A percentile compares a stretch with the other conserved stretches of the same genome.
These are phyloP conservation scores for Lagopus muta DNA, from an alignment of 2,113 vertebrate genomes.

Conservation along the genomic window DNA sequence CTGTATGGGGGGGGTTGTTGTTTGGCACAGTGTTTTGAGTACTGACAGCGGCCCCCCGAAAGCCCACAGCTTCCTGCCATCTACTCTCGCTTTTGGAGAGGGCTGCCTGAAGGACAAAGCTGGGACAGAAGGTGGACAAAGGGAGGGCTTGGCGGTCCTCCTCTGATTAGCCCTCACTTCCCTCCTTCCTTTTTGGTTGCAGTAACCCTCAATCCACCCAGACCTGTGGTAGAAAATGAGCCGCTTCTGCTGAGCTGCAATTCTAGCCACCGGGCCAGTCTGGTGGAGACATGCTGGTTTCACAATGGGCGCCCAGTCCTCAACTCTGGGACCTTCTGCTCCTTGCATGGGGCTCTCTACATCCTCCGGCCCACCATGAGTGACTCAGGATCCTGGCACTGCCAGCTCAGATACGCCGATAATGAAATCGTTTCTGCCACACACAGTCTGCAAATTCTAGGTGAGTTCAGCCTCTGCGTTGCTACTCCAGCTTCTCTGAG, in stretches of 20 bases:
- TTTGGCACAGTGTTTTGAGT: not conserved
- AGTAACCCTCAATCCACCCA: conserved; percentile 68
- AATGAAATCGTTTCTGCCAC: conserved; percentile 53
- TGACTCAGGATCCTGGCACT: conserved; percentile 73
- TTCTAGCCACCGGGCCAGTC: conserved; percentile 69
- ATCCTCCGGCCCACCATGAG: not conserved
- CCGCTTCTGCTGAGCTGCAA: conserved; percentile 70
- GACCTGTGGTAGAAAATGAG: conserved; percentile 18
- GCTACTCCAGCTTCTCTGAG: not conserved
- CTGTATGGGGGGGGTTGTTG: not conserved
- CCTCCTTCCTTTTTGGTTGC: not conserved
- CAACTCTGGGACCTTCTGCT: not conserved
- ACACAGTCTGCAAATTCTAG: conserved; percentile 64
- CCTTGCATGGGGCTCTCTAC: not conserved
- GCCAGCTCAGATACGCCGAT: conserved; percentile 72
- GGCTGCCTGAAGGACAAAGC: not conserved
- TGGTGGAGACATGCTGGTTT: conserved; percentile 71
- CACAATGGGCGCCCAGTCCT: not conserved
- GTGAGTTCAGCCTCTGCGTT: conserved; percentile 37
- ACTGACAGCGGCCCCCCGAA: not conserved
- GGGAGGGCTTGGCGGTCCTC: not conserved
- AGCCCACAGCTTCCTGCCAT: not conserved
- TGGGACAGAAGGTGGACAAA: not conserved
- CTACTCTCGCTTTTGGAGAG: not conserved
- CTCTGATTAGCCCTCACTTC: not conserved